Base-by-base conservation (phyloP, 2,888 invertebrate species). In the Conistra vaccinii region DNA sequence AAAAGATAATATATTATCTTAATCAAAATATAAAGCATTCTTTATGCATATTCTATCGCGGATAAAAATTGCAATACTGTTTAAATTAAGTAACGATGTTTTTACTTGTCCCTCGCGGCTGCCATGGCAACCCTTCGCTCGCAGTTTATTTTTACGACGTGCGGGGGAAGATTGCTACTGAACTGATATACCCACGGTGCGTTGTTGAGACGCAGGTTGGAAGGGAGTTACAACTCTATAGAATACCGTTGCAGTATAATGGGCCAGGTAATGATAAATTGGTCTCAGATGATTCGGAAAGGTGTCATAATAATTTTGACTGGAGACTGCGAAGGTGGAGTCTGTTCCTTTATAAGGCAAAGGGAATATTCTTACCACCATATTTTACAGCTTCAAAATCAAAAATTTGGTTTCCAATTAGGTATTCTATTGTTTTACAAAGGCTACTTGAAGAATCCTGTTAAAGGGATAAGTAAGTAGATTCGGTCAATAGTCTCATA, bases 131-230 rank as follows among this genome's bases (percentile, higher is more conserved):
- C 87, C 85, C 85, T 85, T 80, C 78, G 58, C 42, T 69, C 65
- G 75, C 77, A 83, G 86, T 86, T 86, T 85, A 86, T 81, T 85
- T 86, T 86, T 85, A 86, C 73, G 87, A 85, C 53, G 48, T 76
- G 76, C 71, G 74, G 81, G 83, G 83, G 83, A 69, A 83, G 78
- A 82, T 77, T 68, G 74, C 80, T 67, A 7, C 69, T 42, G 39
- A 51, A 62, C 78, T 85, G 75, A 86, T 76, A 75, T 42, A 73
- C 80, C 61, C 63, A 48, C 63, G 55, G 79, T 61, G 66, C 48
- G 67, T 57, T 32, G 57, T 42, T 53, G 58, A 67, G 69, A 69
- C 51, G 55, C 58, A 72, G 71, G 76, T 73, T 71, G 9, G 51
- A 42, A 55, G 60, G 65, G 55, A 75, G 63, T 63, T 62, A 78